phyloP scores from a whole-genome alignment of 1,140 invertebrate species.

The Tribolium madens region DNA sequence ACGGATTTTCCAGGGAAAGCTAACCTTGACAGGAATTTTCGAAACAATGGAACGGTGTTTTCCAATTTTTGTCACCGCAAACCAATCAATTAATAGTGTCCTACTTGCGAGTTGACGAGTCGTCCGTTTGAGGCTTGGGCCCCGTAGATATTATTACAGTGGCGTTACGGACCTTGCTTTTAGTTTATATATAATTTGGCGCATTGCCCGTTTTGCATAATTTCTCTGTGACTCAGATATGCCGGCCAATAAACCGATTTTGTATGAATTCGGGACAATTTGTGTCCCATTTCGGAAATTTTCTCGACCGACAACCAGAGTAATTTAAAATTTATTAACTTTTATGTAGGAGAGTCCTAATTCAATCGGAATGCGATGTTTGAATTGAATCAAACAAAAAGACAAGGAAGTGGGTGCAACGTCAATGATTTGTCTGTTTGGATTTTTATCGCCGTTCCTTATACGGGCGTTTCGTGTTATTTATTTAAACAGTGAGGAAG shows the following conservation, averaged over 20 bases:
- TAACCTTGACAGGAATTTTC: not conserved
- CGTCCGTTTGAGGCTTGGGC: not conserved
- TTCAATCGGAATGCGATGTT: not conserved
- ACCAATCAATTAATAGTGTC: not conserved
- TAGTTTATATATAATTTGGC: constrained; percentile 44
- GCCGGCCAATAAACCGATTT: constrained; percentile 46
- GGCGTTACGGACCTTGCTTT: constrained; percentile 43
- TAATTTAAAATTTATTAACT: not conserved
- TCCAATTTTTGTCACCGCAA: not conserved
- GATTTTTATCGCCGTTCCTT: constrained; percentile 17
- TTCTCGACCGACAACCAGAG: not conserved
- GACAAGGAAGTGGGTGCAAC: not conserved
- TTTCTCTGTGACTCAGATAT: constrained; percentile 41
- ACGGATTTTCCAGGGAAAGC: not conserved
- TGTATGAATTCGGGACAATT: not conserved
- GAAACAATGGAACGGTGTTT: not conserved
- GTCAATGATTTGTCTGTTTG: not conserved
- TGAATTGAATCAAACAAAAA: not conserved
- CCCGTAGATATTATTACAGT: constrained; percentile 35
- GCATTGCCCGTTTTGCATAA: constrained; percentile 47
- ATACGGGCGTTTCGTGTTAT: constrained; percentile 3
- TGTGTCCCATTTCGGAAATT: not conserved
- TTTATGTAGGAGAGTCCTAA: not conserved
- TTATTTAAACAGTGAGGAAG: constrained; percentile 1
- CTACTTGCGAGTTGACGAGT: too few species aligned